These are phyloP conservation scores for Hybos culiciformis DNA, from an alignment of 2,888 invertebrate genomes.

Conservation along the genomic window DNA sequence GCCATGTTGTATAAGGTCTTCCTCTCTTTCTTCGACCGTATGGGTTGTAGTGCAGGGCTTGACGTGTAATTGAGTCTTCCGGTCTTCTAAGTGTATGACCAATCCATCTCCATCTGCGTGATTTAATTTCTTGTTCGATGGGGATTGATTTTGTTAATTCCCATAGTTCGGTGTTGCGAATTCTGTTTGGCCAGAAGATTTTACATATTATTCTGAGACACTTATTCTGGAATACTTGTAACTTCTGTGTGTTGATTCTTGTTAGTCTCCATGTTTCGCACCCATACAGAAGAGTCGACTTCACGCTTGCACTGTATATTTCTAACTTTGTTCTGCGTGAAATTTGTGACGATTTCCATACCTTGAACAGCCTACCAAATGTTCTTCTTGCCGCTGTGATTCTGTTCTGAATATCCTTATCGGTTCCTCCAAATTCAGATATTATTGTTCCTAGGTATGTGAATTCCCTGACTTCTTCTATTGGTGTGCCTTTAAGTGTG, in stretches of 20 bases:
- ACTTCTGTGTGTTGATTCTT: background rate
- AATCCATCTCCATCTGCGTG: background rate
- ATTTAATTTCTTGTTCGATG: background rate
- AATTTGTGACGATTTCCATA: background rate
- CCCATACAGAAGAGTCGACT: background rate
- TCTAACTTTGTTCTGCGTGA: background rate
- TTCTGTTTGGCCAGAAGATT: background rate
- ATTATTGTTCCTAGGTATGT: background rate
- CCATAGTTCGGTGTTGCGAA: background rate
- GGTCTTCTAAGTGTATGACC: background rate
- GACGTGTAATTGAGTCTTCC: background rate
- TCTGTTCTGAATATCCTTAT: background rate
- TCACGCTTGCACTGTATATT: background rate
- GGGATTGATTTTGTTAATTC: background rate
- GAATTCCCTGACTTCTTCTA: background rate
- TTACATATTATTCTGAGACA: background rate
- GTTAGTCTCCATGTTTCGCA: background rate
- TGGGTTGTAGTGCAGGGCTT: background rate
- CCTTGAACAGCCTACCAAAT: background rate
- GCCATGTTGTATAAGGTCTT: background rate
- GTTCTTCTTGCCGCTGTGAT: background rate
- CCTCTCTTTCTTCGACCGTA: background rate
- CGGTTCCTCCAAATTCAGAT: background rate
- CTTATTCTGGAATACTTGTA: background rate
- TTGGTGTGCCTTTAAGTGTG: background rate